Evolutionary conservation across 2,888 invertebrate species (phyloP), one percentile per base, ranked within the genome.

Genomic region (Clitarchus hookeri): DNA sequence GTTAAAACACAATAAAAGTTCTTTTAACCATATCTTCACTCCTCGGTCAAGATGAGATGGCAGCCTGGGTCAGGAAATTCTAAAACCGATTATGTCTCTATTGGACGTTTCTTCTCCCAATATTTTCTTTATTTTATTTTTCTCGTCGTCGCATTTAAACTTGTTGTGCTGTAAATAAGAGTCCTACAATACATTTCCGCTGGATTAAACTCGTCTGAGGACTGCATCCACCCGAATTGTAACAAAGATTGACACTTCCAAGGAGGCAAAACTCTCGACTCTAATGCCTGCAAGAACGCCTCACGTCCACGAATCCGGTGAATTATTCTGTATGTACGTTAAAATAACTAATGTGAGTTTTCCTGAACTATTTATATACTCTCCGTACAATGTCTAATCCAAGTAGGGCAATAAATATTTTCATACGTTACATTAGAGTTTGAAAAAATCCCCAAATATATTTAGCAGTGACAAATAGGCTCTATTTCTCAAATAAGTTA

Each of bases 101-200:
- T 65, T 23, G 23, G 65, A n/a, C 19, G 16, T 65, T 65, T 65
- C 65, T 65, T 65, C 65, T 9, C 65, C n/a, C 16, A 8, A n/a
- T 65, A 23, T 65, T 23, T 65, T 16, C n/a, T 65, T 65, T n/a
- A 65, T 65, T 65, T 65, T 65, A n/a, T n/a, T 65, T 65, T 65
- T 23, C 65, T 65, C 65, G 65, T 16, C 65, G 19, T 65, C 8
- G 65, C 65, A 65, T 65, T 65, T 65, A 65, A 65, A 65, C 23
- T 65, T 65, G 65, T 65, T 65, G 65, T 65, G 65, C 65, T 65
- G 65, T 65, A 65, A 65, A 65, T 65, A 65, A 65, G 65, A 65
- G 65, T 23, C 65, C 23, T 65, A 65, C 65, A 65, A 65, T 65
- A 65, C 65, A n/a, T 65, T 65, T 65, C 65, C 65, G 65, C 65